phyloP scores from a whole-genome alignment of 2,888 invertebrate species.

The Subacronicta megacephala region DNA sequence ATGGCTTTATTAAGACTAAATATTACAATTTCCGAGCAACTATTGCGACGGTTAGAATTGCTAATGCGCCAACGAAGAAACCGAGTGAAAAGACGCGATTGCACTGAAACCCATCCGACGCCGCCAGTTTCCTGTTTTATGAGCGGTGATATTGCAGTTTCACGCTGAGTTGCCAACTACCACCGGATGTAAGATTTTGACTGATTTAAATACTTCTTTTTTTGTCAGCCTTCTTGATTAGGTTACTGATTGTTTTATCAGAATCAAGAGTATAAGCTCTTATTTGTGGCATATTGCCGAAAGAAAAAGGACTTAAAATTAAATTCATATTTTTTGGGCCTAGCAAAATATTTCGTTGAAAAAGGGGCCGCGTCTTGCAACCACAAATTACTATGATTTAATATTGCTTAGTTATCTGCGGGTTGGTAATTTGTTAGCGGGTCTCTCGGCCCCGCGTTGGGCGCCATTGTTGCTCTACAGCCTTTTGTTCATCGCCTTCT shows the following conservation, averaged over 20 bases:
- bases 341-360: slow-evolving; percentile 76
- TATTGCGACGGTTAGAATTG: slow-evolving; percentile 84
- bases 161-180: slow-evolving; percentile 72
- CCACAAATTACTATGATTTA: slow-evolving; percentile 90
- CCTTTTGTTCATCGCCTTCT: slow-evolving; percentile 88
- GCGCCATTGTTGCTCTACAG: slow-evolving; percentile 85
- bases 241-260: slow-evolving; percentile 23
- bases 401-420: slow-evolving; percentile 89
- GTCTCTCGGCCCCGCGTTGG: slow-evolving; percentile 80
- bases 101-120: slow-evolving; percentile 70
- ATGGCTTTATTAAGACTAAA: slow-evolving; percentile 88
- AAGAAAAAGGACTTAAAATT: slow-evolving; percentile 69
- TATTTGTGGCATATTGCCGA: slow-evolving; percentile 57
- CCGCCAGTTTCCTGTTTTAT: slow-evolving; percentile 78
- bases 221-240: slow-evolving; percentile 48
- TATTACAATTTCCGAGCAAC: slow-evolving; percentile 85
- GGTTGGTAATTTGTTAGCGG: slow-evolving; percentile 88
- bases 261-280: slow-evolving; percentile 26
- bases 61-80: slow-evolving; percentile 79
- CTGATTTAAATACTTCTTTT: slow-evolving; percentile 75
- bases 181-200: slow-evolving; percentile 72
- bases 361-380: slow-evolving; percentile 82
- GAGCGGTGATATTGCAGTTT: slow-evolving; percentile 83
- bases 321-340: slow-evolving; percentile 63
- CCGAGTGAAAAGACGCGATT: slow-evolving; percentile 84